Evolutionary conservation across 2,888 invertebrate species (phyloP).

Genomic region (Amphipoea lucens): DNA sequence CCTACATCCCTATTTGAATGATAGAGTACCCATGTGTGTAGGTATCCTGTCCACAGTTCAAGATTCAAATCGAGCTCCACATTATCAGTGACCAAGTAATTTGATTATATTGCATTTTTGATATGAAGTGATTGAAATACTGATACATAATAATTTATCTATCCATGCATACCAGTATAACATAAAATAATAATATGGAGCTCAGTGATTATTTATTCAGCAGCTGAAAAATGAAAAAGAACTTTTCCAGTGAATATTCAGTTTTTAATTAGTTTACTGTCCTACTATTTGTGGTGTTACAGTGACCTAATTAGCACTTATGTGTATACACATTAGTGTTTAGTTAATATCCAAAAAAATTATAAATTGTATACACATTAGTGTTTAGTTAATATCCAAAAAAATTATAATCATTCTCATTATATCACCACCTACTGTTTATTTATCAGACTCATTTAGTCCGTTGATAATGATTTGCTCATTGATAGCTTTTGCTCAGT

Average conservation of each 20-base stretch:
- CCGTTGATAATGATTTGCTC: slow-evolving; percentile 21
- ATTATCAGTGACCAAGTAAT: slow-evolving; percentile 31
- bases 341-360: neutral
- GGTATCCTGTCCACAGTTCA: slow-evolving; percentile 23
- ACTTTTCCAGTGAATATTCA: slow-evolving; percentile 21
- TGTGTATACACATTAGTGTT: slow-evolving; percentile 24
- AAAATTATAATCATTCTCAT: slow-evolving; percentile 22
- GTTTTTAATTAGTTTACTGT: slow-evolving; percentile 36
- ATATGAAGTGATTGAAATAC: slow-evolving; percentile 22
- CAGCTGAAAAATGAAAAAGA: slow-evolving; percentile 6
- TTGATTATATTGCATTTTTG: slow-evolving; percentile 22
- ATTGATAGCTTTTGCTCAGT: slow-evolving; percentile 44
- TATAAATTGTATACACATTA: slow-evolving; percentile 17
- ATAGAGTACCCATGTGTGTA: slow-evolving; percentile 27
- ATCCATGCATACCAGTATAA: slow-evolving; percentile 13
- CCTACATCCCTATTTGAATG: slow-evolving; percentile 22
- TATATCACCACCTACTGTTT: slow-evolving; percentile 16
- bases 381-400: neutral
- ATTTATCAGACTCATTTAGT: slow-evolving; percentile 43
- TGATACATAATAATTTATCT: slow-evolving; percentile 15
- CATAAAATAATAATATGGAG: slow-evolving; percentile 25
- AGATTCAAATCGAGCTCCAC: slow-evolving; percentile 24
- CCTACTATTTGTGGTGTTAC: slow-evolving; percentile 47
- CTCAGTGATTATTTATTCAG: slow-evolving; percentile 26
- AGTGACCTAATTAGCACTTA: slow-evolving; percentile 59